These are phyloP conservation scores for Ochropleura leucogaster DNA, from an alignment of 2,888 invertebrate species.

Conservation along the genomic window DNA sequence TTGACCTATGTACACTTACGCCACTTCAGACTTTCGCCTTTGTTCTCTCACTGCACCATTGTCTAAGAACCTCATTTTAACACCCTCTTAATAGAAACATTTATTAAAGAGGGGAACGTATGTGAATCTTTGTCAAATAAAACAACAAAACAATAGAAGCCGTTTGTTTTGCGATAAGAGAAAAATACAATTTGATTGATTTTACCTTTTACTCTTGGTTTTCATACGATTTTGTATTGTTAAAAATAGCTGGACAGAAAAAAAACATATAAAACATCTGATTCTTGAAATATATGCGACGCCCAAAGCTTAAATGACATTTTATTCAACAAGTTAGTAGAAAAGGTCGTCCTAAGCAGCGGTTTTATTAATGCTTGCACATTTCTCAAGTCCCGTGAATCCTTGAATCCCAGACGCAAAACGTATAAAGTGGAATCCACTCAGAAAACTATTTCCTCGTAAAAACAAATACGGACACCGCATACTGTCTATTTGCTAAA, in stretches of 20 bases:
- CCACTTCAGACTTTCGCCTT: slow-evolving; percentile 72
- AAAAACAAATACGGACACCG: slow-evolving; percentile 49
- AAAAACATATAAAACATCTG: not conserved
- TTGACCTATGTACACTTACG: slow-evolving; percentile 82
- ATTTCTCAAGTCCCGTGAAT: slow-evolving; percentile 28
- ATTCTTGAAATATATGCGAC: not conserved
- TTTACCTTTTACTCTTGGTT: not conserved
- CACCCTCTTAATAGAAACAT: slow-evolving; percentile 49
- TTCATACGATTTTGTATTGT: not conserved
- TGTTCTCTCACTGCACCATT: slow-evolving; percentile 64
- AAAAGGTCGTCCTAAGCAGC: slow-evolving; percentile 29
- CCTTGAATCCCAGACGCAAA: slow-evolving; percentile 28
- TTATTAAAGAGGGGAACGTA: slow-evolving; percentile 23
- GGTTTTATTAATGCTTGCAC: slow-evolving; percentile 46
- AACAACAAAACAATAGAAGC: slow-evolving; percentile 35
- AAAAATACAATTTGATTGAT: not conserved
- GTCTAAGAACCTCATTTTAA: slow-evolving; percentile 53
- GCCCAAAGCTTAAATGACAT: slow-evolving; percentile 23
- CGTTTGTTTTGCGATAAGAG: not conserved
- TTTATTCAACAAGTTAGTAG: slow-evolving; percentile 39
- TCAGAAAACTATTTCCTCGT: slow-evolving; percentile 53
- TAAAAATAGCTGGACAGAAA: too few relatives aligned
- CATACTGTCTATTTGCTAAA: slow-evolving; percentile 47
- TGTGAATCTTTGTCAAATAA: slow-evolving; percentile 30
- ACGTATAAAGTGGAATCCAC: slow-evolving; percentile 43